Base-by-base conservation (phyloP, 2,797 vertebrate species). In the Cheirogaleus major region DNA sequence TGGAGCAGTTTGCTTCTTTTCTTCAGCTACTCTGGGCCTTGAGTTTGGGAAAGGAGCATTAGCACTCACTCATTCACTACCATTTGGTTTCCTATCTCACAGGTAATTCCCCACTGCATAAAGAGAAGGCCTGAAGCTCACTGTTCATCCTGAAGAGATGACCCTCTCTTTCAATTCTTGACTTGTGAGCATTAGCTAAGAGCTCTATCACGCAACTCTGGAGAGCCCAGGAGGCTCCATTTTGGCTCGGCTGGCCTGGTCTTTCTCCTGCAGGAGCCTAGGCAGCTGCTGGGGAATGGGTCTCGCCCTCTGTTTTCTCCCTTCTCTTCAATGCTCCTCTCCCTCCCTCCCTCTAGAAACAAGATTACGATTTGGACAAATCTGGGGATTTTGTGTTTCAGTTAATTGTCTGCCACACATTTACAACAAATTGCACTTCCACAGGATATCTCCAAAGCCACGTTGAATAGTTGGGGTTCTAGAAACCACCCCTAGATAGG, bases 51-150 rank as follows among this genome's bases (percentile, higher is more conserved):
- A 89, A 92, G 52, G 91, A 67, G 48, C 22, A 43, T 61, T 82
- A 81, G 85, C 50, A 45, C 80, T 93, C 52, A 91, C 92, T 61
- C 80, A 84, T 89, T 94, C 63, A 83, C 79, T 83, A 61, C 35
- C 25, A 20, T 91, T 91, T 96, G 12, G 12, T 81, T 93, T 94
- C 38, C 52, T 94, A 30, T 86, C 20, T 12, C 11, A 38, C n/a
- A 65, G 17, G 41, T 50, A 70, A 83, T 70, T 45, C 11, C 17
- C 45, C 52, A 43, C 52, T 87, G 55, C 45, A n/a, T 61, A 82
- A 89, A 91, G 65, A 91, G 35, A 92, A 96, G 20, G 50, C 52
- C 61, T 17, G 14, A 78, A 38, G 14, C 45, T 82, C 7, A 41
- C 45, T 75, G 67, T 88, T 88, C 9, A 35, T 80, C 23, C 45